Evolutionary conservation across 2,113 vertebrate species (phyloP).

Genomic region (Phyllostomus discolor): DNA sequence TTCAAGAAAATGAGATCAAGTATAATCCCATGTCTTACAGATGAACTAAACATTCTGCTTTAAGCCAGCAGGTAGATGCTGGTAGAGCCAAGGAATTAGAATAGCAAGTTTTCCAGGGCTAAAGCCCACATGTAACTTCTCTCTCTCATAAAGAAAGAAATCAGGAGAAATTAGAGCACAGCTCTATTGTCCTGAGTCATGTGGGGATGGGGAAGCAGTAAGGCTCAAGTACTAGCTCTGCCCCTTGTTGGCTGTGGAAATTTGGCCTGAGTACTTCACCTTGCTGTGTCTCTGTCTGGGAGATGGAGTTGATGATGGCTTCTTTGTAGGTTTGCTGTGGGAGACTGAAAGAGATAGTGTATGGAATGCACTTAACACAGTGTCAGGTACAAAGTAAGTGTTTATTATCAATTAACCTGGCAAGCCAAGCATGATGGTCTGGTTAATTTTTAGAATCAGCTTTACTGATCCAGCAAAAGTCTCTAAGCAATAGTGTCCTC

Average conservation of each 20-base stretch:
- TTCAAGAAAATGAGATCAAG: background rate
- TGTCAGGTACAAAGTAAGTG: background rate
- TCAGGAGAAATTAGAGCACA: background rate
- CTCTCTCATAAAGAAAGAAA: background rate
- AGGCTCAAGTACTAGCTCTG: background rate
- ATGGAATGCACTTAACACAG: background rate
- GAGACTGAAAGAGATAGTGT: background rate
- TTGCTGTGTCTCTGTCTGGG: background rate
- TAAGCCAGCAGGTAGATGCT: background rate
- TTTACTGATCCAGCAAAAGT: background rate
- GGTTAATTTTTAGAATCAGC: background rate
- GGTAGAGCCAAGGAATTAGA: background rate
- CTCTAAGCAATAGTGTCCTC: background rate
- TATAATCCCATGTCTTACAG: background rate
- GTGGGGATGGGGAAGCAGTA: accelerated
- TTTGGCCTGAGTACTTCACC: background rate
- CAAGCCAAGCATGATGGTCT: background rate
- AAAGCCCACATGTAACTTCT: background rate
- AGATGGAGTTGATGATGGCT: background rate
- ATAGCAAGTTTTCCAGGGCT: background rate
- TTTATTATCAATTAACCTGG: background rate
- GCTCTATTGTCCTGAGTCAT: background rate
- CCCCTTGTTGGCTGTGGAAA: accelerated
- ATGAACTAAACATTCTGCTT: background rate
- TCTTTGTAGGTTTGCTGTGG: background rate